A percentile compares a stretch with the other conserved stretches of the same genome.
Evolutionary conservation across 2,797 vertebrate species (phyloP).

Genomic region (Aselliscus stoliczkanus): DNA sequence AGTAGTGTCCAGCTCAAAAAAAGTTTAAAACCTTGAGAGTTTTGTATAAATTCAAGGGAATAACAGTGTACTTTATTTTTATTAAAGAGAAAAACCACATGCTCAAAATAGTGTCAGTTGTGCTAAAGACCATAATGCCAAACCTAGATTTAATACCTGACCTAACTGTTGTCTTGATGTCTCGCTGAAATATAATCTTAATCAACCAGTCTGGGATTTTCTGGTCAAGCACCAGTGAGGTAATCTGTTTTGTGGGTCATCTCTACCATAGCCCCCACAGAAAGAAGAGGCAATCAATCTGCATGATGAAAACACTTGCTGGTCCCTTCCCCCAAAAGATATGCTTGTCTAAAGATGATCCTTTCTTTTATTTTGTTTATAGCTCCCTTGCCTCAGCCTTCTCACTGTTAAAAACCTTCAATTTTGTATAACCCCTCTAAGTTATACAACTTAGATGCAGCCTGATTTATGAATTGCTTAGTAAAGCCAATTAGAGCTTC

Average conservation of each 20-base stretch:
- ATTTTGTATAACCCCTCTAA: neutral
- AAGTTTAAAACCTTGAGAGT: neutral
- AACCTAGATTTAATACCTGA: neutral
- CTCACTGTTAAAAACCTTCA: neutral
- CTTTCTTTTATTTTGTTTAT: neutral
- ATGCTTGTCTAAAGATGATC: neutral
- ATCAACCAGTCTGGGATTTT: neutral
- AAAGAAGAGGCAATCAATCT: neutral
- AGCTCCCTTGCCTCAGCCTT: neutral
- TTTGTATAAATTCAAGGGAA: neutral
- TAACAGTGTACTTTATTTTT: neutral
- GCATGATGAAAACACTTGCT: neutral
- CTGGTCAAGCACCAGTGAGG: neutral
- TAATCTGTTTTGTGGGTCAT: neutral
- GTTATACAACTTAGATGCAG: too few relatives aligned
- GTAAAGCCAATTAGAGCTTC: neutral
- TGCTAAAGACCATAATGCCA: neutral
- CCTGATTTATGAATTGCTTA: neutral
- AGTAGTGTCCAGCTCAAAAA: neutral
- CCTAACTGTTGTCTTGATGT: neutral
- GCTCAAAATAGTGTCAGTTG: neutral
- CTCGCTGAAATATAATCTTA: neutral
- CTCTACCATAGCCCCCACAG: neutral
- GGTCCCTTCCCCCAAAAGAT: neutral
- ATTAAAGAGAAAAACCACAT: neutral